Evolutionary conservation across 2,797 vertebrate species (phyloP), one percentile per base, ranked within the genome.

Genomic region (Gallirallus australis): DNA sequence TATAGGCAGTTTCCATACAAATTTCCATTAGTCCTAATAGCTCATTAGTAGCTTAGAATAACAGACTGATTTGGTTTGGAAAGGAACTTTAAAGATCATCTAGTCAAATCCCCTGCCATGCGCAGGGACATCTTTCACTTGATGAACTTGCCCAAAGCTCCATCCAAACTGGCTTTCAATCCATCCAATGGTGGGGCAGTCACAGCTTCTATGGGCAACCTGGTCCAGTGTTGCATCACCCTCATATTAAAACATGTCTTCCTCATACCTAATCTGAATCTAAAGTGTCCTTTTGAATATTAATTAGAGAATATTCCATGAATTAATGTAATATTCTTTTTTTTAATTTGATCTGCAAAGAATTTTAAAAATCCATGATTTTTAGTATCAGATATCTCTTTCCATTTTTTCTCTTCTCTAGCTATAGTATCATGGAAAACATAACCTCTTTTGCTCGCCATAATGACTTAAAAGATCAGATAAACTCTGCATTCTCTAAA

Each of bases 401-500:
- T 48, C 18, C 5, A 7, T 60, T 84, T 73, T 54, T 40, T 7
- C 11, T 9, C 40, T 42, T 59, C 21, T 65, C 19, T 30, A 87
- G 31, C 50, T 89, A 68, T 7, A 71, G 30, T 31, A 35, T 53
- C 25, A 39, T 3, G 19, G 52, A 52, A 87, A 73, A 76, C 9
- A 27, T 18, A 12, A 69, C 47, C 87, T 63, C n/a, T 56, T 82
- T 64, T 60, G 70, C 21, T 90, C 45, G 35, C 68, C 45, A 16
- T 11, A 39, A 66, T 77, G 54, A 77, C 1, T 60, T 23, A 83
- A 92, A 91, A 83, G 17, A 82, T 75, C 68, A 89, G 39, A 90
- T 89, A 65, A 89, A 82, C 80, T 88, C 39, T 85, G 59, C 40
- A 53, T 70, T 79, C 25, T 77, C 50, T 70, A 92, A 92, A 80